Base-by-base conservation (phyloP, 2,797 vertebrate species). In the Heliangelus exortis region DNA sequence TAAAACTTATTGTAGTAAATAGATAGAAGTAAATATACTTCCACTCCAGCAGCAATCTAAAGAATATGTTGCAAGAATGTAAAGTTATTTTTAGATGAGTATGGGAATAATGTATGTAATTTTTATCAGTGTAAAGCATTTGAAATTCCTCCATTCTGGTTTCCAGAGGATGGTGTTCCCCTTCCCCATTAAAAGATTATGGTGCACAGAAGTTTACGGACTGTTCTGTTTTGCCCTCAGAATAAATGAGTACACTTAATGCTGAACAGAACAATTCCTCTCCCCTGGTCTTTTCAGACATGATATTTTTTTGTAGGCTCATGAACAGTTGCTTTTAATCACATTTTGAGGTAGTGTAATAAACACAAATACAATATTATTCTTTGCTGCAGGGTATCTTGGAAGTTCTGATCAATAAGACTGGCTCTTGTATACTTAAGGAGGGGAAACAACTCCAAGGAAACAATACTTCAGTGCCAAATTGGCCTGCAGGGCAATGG, bases 381-480 rank as follows among this genome's bases (percentile, higher is more conserved):
- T 77, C 57, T 77, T 87, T 92, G 76, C 89, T 90, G 45, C 67
- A 68, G 95, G 95, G 29, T 73, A 71, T 87, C 72, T 75, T 95
- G 71, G 88, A 84, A 88, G 59, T 93, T 94, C 75, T 91, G 84
- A 96, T 96, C 92, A 93, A 95, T 94, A 96, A 63, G 85, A 31
- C 83, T 96, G 63, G 87, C 83, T 94, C 91, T 93, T 0, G 3
- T 94, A 57, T 91, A 61, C 85, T 78, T 59, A 80, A 93, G 82
- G 59, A 92, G 69, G 91, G 82, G 91, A 91, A 91, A 63, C 66
- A 69, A 90, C 55, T 90, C 67, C 74, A 76, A 84, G 88, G 90
- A 73, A 93, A 50, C 74, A 81, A 96, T 82, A 55, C 59, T 39
- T 96, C 83, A 77, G 83, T 91, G 92, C 91, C 94, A 85, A 61